Evolutionary conservation across 2,888 invertebrate genomes (phyloP).

Genomic region (Drosophila hamatofila): DNA sequence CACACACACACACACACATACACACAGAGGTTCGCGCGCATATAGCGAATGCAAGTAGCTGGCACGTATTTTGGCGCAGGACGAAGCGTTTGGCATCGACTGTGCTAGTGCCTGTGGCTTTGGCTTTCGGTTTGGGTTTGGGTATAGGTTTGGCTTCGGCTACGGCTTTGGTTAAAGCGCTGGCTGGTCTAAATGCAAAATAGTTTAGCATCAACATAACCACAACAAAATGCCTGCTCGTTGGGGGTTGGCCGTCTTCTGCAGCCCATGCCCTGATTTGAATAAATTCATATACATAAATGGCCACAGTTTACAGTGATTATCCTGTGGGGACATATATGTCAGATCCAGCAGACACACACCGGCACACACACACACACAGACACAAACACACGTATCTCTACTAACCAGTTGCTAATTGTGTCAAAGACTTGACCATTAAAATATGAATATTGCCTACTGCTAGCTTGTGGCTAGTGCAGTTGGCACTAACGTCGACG

Average conservation of each 20-base stretch:
- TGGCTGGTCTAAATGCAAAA: slow-evolving; percentile 73
- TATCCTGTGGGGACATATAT: slow-evolving; percentile 42
- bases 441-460: slow-evolving; percentile 18
- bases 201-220: slow-evolving; percentile 67
- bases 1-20: slow-evolving; percentile 13
- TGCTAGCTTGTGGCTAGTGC: neutral
- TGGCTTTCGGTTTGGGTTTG: slow-evolving; percentile 28
- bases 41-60: slow-evolving; percentile 33
- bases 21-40: slow-evolving; percentile 4
- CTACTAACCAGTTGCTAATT: slow-evolving; percentile 50
- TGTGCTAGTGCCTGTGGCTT: slow-evolving; percentile 22
- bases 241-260: slow-evolving; percentile 8
- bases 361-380: too few species aligned
- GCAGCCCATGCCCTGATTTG: slow-evolving; percentile 57
- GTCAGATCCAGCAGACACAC: slow-evolving; percentile 52
- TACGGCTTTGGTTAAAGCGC: slow-evolving; percentile 15
- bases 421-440: slow-evolving; percentile 45
- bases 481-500: slow-evolving; percentile 18
- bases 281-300: slow-evolving; percentile 81
- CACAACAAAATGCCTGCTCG: slow-evolving; percentile 67
- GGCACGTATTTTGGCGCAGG: slow-evolving; percentile 42
- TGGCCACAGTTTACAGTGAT: slow-evolving; percentile 56
- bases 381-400: slow-evolving; percentile 5
- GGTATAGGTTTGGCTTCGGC: slow-evolving; percentile 14
- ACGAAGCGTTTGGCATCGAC: slow-evolving; percentile 36